A percentile compares a stretch with the other conserved stretches of the same genome.
These are phyloP conservation scores for Melanotaenia nigrans DNA, from an alignment of 2,797 vertebrate genomes.

Conservation along the genomic window DNA sequence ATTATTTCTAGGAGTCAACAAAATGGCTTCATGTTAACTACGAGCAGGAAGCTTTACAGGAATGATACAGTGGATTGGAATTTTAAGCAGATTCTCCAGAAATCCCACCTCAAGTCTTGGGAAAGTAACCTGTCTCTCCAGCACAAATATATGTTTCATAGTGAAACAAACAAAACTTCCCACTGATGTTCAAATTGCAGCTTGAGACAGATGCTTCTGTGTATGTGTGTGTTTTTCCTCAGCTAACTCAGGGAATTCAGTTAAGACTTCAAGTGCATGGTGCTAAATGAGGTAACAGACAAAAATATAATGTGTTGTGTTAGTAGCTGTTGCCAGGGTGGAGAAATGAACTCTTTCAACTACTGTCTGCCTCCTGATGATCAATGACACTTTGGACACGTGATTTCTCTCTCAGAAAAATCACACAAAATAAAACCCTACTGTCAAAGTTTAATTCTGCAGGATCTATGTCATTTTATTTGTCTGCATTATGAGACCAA, in stretches of 20 bases:
- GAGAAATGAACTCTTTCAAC: conserved; percentile 63
- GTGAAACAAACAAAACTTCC: conserved; percentile 4
- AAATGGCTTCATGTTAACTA: neutral
- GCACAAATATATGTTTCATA: neutral
- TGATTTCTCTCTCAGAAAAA: neutral
- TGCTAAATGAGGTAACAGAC: conserved; percentile 2
- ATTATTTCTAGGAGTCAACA: neutral
- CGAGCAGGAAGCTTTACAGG: neutral
- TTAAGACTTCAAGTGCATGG: conserved; percentile 9
- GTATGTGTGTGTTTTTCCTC: neutral
- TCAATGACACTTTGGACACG: conserved; percentile 39
- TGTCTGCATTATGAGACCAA: neutral
- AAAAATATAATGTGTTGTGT: conserved; percentile 8
- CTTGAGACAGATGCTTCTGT: neutral
- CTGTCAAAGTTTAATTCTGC: neutral
- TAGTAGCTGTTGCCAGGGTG: conserved; percentile 28
- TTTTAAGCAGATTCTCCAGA: neutral
- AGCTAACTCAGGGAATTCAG: neutral
- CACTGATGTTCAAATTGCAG: conserved; percentile 6
- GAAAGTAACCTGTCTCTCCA: conserved; percentile 5
- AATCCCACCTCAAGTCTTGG: neutral
- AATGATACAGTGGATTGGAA: neutral
- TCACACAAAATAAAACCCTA: neutral
- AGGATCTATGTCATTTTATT: neutral
- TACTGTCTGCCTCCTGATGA: conserved; percentile 10